Base-by-base conservation (phyloP, 2,797 vertebrate genomes). In the Staurois parvus region DNA sequence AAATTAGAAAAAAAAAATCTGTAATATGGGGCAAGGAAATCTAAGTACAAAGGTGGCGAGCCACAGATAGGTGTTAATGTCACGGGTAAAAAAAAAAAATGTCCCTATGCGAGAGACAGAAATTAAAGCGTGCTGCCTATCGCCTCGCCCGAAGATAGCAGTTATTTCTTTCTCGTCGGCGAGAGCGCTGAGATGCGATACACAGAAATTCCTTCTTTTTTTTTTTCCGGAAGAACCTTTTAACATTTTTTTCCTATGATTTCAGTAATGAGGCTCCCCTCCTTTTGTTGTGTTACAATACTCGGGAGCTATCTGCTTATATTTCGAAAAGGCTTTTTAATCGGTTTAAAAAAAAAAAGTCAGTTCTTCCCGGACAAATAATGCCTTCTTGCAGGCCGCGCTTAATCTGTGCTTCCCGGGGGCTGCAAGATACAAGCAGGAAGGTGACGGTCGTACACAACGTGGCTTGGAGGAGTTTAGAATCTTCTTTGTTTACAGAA, bases 101-200 rank as follows among this genome's bases (percentile, higher is more conserved):
- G 74, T 37, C 40, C 11, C 62, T 56, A 62, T 30, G 48, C 91
- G 93, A 88, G 93, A 96, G 96, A 97, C 96, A 96, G 97, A 97
- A 98, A 97, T 97, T 96, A 96, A 95, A 96, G 96, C 94, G 95
- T 95, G 96, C 95, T 96, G 96, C 96, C 97, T 97, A 96, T 94
- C 92, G 79, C 74, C 80, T 74, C 68, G 80, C 79, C 80, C 85
- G 70, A 42, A 87, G 81, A 83, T 78, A 85, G 40, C 70, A 28
- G 67, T 80, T 80, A 76, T 87, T 68, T 87, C 62, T 69, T 83
- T 93, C 62, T 94, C 93, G 92, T 78, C 75, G 42, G 26, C 24
- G 28, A 82, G 74, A 67, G 52, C 66, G 42, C 13, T 62, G 72
- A 79, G n/a, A 42, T 4, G 67, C 81, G 80, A 79, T 69, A 79